phyloP scores from a whole-genome alignment of 2,113 vertebrate genomes.

The Scartelaos histophorus region DNA sequence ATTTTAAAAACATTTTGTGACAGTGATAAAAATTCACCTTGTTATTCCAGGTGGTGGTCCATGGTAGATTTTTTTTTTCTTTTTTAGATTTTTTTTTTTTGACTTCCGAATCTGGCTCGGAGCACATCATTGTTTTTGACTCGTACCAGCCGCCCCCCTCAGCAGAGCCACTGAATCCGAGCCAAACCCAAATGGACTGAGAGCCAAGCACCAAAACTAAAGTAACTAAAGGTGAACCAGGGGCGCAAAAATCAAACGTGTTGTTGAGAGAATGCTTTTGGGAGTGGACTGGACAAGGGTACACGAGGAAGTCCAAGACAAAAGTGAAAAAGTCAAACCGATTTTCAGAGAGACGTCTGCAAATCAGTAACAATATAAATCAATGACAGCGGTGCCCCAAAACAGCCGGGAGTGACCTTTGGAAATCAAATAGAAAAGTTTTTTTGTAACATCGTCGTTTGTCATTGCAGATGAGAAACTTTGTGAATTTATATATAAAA shows the following conservation, averaged over 20 bases:
- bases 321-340: conserved; percentile 23
- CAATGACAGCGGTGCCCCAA: not conserved
- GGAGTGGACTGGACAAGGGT: conserved; percentile 12
- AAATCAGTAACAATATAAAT: conserved; percentile 5
- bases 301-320: conserved; percentile 23
- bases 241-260: conserved; percentile 5
- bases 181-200: conserved; percentile 22
- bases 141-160: conserved; percentile 2
- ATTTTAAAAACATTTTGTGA: too few species aligned
- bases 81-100: not conserved
- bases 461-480: not conserved
- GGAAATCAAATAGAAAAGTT: not conserved
- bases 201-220: not conserved
- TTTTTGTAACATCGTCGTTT: not conserved
- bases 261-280: not conserved
- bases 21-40: too few species aligned
- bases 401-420: not conserved
- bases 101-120: conserved; percentile 11
- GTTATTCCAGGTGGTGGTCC: too few species aligned
- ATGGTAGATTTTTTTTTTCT: not conserved
- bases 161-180: conserved; percentile 10
- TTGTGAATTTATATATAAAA: not conserved
- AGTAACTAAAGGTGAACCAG: conserved; percentile 31
- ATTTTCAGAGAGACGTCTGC: conserved; percentile 13
- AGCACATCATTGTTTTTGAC: conserved; percentile 12